A percentile compares a stretch with the other conserved stretches of the same genome.
Conservation (phyloP, 2,888 invertebrate genomes). For the Parasteatoda lunata region DNA sequence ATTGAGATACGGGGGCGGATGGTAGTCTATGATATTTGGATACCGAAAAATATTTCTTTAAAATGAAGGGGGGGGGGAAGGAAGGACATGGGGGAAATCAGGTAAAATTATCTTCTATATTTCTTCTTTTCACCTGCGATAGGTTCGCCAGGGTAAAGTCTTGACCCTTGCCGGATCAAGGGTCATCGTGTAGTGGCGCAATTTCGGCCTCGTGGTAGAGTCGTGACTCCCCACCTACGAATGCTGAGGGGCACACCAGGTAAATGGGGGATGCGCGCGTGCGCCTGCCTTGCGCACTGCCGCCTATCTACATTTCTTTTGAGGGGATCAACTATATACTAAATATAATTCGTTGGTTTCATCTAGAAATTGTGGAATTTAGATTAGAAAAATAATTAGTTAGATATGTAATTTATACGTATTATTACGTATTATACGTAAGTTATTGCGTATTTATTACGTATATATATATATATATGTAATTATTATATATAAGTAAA, state of each 20-base stretch:
- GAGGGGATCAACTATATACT: neutral
- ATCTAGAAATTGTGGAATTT: too few relatives aligned
- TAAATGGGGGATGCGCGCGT: constrained; percentile 31
- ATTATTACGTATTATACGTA: too few relatives aligned
- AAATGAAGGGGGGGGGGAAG: neutral
- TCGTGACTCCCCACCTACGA: constrained; percentile 67
- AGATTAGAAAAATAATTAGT: too few relatives aligned
- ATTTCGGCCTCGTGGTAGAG: constrained; percentile 52
- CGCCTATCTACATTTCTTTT: neutral
- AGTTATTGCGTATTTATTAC: too few relatives aligned
- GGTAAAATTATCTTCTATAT: constrained; percentile 27
- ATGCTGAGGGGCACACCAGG: neutral
- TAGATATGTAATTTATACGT: too few relatives aligned
- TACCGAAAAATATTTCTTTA: neutral
- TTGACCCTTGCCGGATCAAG: constrained; percentile 14
- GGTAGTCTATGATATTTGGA: constrained; percentile 3
- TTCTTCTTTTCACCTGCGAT: constrained; percentile 39
- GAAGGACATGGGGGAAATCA: constrained; percentile 10
- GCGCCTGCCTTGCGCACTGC: constrained; percentile 42
- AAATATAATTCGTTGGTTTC: too few relatives aligned
- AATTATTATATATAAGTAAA: too few relatives aligned
- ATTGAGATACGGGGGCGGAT: constrained; percentile 20
- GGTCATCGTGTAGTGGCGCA: constrained; percentile 53
- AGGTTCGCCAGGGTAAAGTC: constrained; percentile 36
- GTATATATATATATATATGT: too few relatives aligned